Evolutionary conservation across 2,888 invertebrate genomes (phyloP).

Genomic region (Aphodius sticticus): DNA sequence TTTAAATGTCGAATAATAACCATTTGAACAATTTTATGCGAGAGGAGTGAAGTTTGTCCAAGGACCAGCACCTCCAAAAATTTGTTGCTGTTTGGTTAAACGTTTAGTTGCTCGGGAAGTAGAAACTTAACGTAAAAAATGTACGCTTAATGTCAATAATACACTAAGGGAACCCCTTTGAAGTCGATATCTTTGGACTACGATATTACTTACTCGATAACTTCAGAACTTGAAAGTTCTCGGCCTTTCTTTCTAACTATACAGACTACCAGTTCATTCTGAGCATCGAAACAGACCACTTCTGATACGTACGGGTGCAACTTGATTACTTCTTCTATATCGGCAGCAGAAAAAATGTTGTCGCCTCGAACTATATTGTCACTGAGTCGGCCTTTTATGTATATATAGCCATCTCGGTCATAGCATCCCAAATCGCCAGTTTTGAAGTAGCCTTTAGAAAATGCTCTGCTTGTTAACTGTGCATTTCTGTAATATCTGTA

Average conservation of each 20-base stretch:
- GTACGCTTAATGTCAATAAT: too few relatives aligned
- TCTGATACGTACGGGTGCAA: conserved; percentile 49
- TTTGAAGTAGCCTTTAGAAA: conserved; percentile 50
- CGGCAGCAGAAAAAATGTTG: conserved; percentile 42
- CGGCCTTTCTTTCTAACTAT: conserved; percentile 45
- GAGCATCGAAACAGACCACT: conserved; percentile 46
- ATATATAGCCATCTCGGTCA: conserved; percentile 52
- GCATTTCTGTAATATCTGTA: conserved; percentile 51
- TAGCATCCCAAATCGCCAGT: conserved; percentile 53
- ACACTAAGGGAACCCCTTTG: too few relatives aligned
- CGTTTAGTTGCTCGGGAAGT: too few relatives aligned
- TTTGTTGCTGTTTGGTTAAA: too few relatives aligned
- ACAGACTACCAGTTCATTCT: conserved; percentile 48
- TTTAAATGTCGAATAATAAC: too few relatives aligned
- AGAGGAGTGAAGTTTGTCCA: too few relatives aligned
- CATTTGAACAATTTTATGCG: too few relatives aligned
- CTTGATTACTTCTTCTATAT: conserved; percentile 50
- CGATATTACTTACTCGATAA: conserved; percentile 40
- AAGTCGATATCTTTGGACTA: too few relatives aligned
- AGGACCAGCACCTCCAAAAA: too few relatives aligned
- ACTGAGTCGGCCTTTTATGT: conserved; percentile 49
- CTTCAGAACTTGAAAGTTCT: conserved; percentile 33
- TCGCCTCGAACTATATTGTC: conserved; percentile 46
- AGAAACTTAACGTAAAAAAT: too few relatives aligned
- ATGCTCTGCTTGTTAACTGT: conserved; percentile 39